Evolutionary conservation across 1,140 invertebrate genomes (phyloP).

Genomic region (Aphelenchoides besseyi): DNA sequence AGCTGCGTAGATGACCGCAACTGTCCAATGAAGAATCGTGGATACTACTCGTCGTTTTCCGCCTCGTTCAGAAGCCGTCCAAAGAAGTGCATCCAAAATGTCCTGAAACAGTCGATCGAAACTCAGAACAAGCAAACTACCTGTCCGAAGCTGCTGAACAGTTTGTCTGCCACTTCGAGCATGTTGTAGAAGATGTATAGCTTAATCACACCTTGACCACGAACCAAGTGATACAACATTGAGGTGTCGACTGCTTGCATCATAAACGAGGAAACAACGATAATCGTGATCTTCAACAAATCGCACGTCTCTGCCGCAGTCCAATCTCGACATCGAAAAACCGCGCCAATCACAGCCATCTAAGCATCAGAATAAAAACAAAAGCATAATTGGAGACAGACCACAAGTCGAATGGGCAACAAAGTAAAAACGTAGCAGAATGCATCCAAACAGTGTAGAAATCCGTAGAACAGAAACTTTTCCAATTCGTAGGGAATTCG

Average conservation of each 20-base stretch:
- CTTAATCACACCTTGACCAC: constrained; percentile 97
- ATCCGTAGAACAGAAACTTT: constrained; percentile 87
- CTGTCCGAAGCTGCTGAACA: constrained; percentile 91
- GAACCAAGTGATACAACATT: constrained; percentile 95
- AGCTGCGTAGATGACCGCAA: constrained; percentile 89
- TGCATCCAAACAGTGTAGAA: constrained; percentile 90
- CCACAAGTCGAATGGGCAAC: constrained; percentile 82
- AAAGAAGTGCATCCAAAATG: constrained; percentile 90
- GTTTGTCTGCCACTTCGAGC: constrained; percentile 88
- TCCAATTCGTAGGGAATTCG: constrained; percentile 83
- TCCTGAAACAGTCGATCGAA: constrained; percentile 70
- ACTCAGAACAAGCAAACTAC: constrained; percentile 21
- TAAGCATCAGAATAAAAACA: constrained; percentile 12
- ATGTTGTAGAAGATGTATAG: constrained; percentile 99
- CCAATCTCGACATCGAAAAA: constrained; percentile 58
- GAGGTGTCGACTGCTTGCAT: constrained; percentile 91
- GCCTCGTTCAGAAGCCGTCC: constrained; percentile 73
- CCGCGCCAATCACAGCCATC: constrained; percentile 53
- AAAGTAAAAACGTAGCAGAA: constrained; percentile 97
- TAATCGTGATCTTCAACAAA: constrained; percentile 85
- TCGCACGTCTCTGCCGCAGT: constrained; percentile 86
- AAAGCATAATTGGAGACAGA: constrained; percentile 67
- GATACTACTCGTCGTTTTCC: constrained; percentile 30
- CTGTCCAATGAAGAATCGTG: constrained; percentile 71
- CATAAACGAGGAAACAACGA: constrained; percentile 72